Evolutionary conservation across 2,888 invertebrate genomes (phyloP), one percentile per base, ranked within the genome.

Genomic region (Anticlea derivata): DNA sequence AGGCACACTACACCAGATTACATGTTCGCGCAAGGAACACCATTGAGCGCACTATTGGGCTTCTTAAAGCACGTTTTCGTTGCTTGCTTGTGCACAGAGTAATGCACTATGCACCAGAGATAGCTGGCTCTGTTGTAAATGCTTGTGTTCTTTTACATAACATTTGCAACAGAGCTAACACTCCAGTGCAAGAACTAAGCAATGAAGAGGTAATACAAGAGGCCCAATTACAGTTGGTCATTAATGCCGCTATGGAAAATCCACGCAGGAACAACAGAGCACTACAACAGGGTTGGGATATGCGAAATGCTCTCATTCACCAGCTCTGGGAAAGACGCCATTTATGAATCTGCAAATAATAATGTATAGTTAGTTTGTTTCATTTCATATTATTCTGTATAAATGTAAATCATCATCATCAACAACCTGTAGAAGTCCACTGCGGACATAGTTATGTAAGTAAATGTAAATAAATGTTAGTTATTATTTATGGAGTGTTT

Each of bases 21-120:
- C 35, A 37, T 7, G 40, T 48, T 6, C 1, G 8, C 1, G 22
- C 38, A 20, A 48, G 50, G n/a, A 50, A 46, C 10, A 35, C 17
- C 6, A 40, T 56, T 10, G 43, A 52, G 22, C 29, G 50, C 6
- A 41, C 45, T 6, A 56, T 52, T 12, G 46, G 56, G 7, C 39
- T 52, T 7, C 6, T 23, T 1, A 52, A 43, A 22, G 37, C 41
- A 7, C 37, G 38, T 7, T 52, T 47, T 23, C 30, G 47, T 13
- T 47, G 47, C 8, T 33, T 47, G 6, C 26, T 47, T 11, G 39
- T 40, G 10, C 45, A 26, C 24, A 43, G 47, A 37, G 30, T 41
- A 6, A n/a, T 55, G 8, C 50, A 51, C 17, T 50, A 55, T 17
- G 2, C 27, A 3, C 55, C 50, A 24, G 11, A 34, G 4, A 23